A percentile compares a stretch with the other conserved stretches of the same genome.
These are phyloP conservation scores for Sciurus niger DNA, from an alignment of 2,113 vertebrate species.

Conservation along the genomic window DNA sequence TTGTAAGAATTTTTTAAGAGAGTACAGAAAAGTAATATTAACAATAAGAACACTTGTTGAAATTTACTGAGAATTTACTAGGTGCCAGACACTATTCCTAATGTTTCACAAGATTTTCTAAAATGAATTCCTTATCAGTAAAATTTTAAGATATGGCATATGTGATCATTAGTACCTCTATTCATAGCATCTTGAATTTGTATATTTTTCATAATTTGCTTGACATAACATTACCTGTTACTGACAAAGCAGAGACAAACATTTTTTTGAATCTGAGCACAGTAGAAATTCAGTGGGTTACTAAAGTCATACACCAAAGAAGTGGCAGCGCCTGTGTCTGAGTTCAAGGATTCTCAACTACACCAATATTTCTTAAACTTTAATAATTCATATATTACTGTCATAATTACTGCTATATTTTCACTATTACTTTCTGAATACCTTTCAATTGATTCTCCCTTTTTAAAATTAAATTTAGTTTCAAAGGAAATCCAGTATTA, in stretches of 20 bases:
- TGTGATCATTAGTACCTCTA: background rate
- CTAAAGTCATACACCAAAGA: background rate
- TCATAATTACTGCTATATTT: background rate
- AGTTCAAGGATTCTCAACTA: background rate
- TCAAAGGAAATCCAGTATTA: background rate
- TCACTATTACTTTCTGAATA: slow-evolving; percentile 6
- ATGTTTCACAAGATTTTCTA: slow-evolving; percentile 4
- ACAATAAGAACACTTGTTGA: background rate
- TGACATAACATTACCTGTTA: background rate
- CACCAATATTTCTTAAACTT: background rate
- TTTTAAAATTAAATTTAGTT: slow-evolving; percentile 36
- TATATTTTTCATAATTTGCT: background rate
- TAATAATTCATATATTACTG: background rate
- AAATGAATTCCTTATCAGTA: slow-evolving; percentile 36
- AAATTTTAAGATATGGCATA: background rate
- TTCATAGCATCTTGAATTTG: slow-evolving; percentile 8
- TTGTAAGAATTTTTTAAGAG: slow-evolving; percentile 12
- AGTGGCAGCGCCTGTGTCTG: background rate
- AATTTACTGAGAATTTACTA: slow-evolving; percentile 39
- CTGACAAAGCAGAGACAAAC: background rate
- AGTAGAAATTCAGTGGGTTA: background rate
- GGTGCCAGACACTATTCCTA: background rate
- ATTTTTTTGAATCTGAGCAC: background rate
- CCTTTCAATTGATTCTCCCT: background rate
- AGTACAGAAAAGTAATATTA: background rate